Conservation (phyloP, 2,888 invertebrate genomes). For the Notodonta dromedarius region DNA sequence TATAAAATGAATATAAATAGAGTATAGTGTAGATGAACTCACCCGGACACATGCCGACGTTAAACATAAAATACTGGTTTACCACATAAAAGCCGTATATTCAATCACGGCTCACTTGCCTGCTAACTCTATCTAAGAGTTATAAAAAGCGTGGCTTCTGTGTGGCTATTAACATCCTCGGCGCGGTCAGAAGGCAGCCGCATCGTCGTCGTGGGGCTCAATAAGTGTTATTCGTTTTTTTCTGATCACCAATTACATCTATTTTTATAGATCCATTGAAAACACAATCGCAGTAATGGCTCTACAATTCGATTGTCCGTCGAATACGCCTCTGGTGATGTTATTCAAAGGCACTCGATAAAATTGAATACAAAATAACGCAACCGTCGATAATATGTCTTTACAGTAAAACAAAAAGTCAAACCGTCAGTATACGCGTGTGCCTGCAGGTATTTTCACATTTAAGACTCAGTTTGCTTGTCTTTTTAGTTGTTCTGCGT, state of each 20-base stretch:
- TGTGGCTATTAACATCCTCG: conserved; percentile 55
- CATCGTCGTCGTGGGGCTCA: conserved; percentile 48
- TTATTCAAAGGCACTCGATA: conserved; percentile 54
- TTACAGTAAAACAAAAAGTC: conserved; percentile 37
- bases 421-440: conserved; percentile 15
- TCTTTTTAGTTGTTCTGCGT: conserved; percentile 5
- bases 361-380: conserved; percentile 51
- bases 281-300: conserved; percentile 67
- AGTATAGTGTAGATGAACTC: background rate
- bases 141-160: conserved; percentile 53
- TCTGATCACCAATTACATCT: conserved; percentile 70
- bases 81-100: conserved; percentile 18
- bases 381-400: conserved; percentile 38
- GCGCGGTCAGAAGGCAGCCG: conserved; percentile 34
- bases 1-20: background rate
- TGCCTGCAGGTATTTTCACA: conserved; percentile 27
- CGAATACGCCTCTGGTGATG: conserved; percentile 54
- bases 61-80: background rate
- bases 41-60: background rate
- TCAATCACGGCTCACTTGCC: conserved; percentile 36
- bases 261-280: conserved; percentile 71
- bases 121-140: conserved; percentile 24
- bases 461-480: conserved; percentile 17
- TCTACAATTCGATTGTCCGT: conserved; percentile 64
- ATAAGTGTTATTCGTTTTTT: conserved; percentile 68